Evolutionary conservation across 2,888 invertebrate genomes (phyloP).

Genomic region (Macaria liturata): DNA sequence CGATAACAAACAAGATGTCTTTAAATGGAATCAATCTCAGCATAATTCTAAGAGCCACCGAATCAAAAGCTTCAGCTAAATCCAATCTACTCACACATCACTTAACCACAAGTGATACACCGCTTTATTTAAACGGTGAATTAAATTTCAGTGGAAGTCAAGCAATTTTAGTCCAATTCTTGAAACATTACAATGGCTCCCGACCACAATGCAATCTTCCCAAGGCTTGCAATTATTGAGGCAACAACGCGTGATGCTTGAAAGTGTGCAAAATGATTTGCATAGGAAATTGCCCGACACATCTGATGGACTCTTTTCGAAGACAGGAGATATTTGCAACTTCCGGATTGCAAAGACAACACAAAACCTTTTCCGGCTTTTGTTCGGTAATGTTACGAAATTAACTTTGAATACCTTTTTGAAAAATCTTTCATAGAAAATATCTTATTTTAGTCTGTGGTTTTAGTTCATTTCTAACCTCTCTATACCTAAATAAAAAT

Average conservation of each 20-base stretch:
- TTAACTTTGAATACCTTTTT: no score
- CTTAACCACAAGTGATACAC: constrained; percentile 1
- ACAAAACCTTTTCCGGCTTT: no score
- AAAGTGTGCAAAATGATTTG: constrained; percentile 28
- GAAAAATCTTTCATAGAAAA: no score
- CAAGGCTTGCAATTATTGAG: constrained; percentile 29
- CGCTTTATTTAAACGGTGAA: neutral
- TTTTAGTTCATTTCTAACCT: no score
- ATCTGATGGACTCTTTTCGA: constrained; percentile 9
- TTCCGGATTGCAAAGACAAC: constrained; percentile 1
- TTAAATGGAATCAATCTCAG: no score
- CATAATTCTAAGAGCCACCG: no score
- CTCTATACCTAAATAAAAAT: no score
- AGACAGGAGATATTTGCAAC: constrained; percentile 3
- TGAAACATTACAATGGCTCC: constrained; percentile 21
- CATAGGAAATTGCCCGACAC: constrained; percentile 23
- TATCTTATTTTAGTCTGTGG: no score
- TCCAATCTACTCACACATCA: neutral
- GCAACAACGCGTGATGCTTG: constrained; percentile 28
- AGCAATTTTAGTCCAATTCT: constrained; percentile 18
- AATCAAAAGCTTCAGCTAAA: no score
- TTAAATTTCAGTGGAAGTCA: constrained; percentile 5
- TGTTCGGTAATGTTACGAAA: no score
- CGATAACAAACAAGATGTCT: no score
- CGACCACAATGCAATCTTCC: constrained; percentile 24